phyloP scores from a whole-genome alignment of 2,888 invertebrate genomes.

The Limnephilus auricula region DNA sequence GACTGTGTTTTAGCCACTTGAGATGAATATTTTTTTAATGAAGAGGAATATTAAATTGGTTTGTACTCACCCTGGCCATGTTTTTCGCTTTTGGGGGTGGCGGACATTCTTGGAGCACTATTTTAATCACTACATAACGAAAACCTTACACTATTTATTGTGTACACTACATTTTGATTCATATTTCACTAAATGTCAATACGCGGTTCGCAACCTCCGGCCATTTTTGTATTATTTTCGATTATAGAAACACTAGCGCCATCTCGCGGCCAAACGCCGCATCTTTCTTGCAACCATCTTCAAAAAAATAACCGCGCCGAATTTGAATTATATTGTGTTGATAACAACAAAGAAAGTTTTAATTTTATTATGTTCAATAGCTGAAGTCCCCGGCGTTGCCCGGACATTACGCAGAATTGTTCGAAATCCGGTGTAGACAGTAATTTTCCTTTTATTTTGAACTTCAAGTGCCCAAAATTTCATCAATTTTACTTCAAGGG shows the following conservation, averaged over 20 bases:
- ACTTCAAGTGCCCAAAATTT: too few species aligned
- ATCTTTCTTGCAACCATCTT: neutral
- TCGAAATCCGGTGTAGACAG: too few species aligned
- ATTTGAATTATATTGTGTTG: neutral
- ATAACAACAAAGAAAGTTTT: neutral
- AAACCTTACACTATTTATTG: conserved; percentile 59
- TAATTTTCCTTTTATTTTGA: too few species aligned
- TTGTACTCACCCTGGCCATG: conserved; percentile 72
- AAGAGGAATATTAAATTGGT: conserved; percentile 51
- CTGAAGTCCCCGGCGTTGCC: too few species aligned
- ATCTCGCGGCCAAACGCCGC: conserved; percentile 21
- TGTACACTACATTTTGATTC: conserved; percentile 57
- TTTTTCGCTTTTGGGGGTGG: conserved; percentile 73
- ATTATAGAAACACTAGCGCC: conserved; percentile 28
- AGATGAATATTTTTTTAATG: conserved; percentile 46
- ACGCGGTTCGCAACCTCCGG: conserved; percentile 58
- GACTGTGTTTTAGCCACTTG: conserved; percentile 46
- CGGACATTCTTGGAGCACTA: conserved; percentile 72
- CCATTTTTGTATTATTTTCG: conserved; percentile 59
- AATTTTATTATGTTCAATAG: neutral
- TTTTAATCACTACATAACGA: conserved; percentile 68
- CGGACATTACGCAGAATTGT: too few species aligned
- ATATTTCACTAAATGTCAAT: conserved; percentile 61
- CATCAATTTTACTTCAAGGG: too few species aligned
- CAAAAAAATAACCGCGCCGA: neutral